These are phyloP conservation scores for Corythucha ciliata DNA, from an alignment of 2,888 invertebrate genomes.

Conservation along the genomic window DNA sequence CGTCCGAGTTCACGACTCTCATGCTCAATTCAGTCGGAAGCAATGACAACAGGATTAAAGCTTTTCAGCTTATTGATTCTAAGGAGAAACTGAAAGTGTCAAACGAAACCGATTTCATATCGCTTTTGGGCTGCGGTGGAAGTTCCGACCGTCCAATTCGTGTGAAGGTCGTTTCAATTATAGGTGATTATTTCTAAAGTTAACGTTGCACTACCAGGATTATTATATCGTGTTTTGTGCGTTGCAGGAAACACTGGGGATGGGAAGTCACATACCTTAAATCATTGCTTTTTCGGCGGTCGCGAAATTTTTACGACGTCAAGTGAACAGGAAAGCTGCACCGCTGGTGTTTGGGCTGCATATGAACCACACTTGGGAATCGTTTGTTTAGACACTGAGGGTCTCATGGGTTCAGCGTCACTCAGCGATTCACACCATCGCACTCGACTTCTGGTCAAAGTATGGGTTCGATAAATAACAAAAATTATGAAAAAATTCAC, in stretches of 20 bases:
- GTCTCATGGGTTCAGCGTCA: slow-evolving; percentile 51
- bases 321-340: slow-evolving; percentile 58
- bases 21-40: slow-evolving; percentile 33
- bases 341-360: slow-evolving; percentile 68
- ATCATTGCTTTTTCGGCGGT: slow-evolving; percentile 54
- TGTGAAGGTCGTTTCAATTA: slow-evolving; percentile 71
- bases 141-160: slow-evolving; percentile 46
- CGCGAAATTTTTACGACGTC: slow-evolving; percentile 55
- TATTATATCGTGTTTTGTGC: background rate
- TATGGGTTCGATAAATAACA: slow-evolving; percentile 32
- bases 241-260: slow-evolving; percentile 60
- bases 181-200: slow-evolving; percentile 42
- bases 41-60: slow-evolving; percentile 45
- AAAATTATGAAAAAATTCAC: background rate
- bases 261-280: slow-evolving; percentile 71
- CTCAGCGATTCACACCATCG: slow-evolving; percentile 44
- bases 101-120: slow-evolving; percentile 7
- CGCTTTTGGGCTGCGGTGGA: slow-evolving; percentile 45
- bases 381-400: slow-evolving; percentile 70
- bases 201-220: too few species aligned
- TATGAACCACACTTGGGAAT: slow-evolving; percentile 55
- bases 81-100: slow-evolving; percentile 51
- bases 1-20: slow-evolving; percentile 36
- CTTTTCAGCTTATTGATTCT: slow-evolving; percentile 53
- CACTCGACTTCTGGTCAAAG: slow-evolving; percentile 61